Base-by-base conservation (phyloP, 2,797 vertebrate genomes). In the Allobates femoralis region DNA sequence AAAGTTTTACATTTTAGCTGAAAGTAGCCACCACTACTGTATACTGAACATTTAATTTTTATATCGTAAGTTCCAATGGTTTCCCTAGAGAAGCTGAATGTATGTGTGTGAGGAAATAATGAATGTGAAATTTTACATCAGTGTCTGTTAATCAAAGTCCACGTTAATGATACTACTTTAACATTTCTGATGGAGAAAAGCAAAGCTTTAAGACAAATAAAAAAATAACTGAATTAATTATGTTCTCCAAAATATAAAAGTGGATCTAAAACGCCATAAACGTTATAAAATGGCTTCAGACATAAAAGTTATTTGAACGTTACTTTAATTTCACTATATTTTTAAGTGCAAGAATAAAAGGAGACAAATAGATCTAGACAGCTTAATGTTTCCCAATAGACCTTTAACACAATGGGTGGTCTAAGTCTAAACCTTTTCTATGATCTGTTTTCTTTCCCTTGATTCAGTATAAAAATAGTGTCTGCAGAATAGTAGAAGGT, bases 391-490 rank as follows among this genome's bases (percentile, higher is more conserved):
- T 73, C 81, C 81, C 14, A 12, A 21, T 62, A 75, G 81, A 74
- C 81, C 81, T 74, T 83, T 74, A 74, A 74, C 81, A 83, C 81
- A 83, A 74, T 83, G 81, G 69, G 69, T 83, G 81, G 81, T 83
- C 81, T 19, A 60, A n/a, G 37, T 60, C 53, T 46, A 37, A 83
- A 83, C 32, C 53, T 50, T 83, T 83, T 74, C 69, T 75, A 75
- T 60, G 53, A 75, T 58, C 23, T 83, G 66, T 83, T 75, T 73
- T 83, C 66, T 83, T 73, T 83, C 56, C 53, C 37, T 75, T 83
- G 7, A 46, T 75, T 58, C 69, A 60, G 18, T 60, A 28, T 56
- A 75, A 73, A 83, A 83, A 46, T 19, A 58, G 66, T 55, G 32
- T 71, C 30, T 41, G 46, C 67, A 83, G 62, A 60, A 60, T 74